Evolutionary conservation across 2,797 vertebrate genomes (phyloP).

Genomic region (Rhynchonycteris naso): DNA sequence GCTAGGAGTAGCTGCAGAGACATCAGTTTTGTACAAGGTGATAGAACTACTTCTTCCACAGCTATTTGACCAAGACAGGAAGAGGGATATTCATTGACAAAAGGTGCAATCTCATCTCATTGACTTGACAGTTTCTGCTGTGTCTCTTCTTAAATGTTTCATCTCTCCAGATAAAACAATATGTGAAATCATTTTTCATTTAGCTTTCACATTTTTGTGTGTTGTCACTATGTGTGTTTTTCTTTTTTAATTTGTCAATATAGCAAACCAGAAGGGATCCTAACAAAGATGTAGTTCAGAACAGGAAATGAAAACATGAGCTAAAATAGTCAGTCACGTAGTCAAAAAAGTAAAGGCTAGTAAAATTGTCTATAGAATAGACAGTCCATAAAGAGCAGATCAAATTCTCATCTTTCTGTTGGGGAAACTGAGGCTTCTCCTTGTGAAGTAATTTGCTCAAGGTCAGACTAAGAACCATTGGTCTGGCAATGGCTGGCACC

Average conservation of each 20-base stretch:
- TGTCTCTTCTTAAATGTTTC: neutral
- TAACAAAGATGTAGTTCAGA: conserved; percentile 18
- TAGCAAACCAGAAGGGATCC: neutral
- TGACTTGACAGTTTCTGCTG: conserved; percentile 22
- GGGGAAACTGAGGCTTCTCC: neutral
- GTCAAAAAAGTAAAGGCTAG: neutral
- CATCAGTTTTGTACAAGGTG: conserved; percentile 44
- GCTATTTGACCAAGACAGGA: conserved; percentile 62
- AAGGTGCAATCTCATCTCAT: conserved; percentile 54
- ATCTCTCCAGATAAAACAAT: conserved; percentile 25
- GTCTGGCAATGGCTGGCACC: neutral
- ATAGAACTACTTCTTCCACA: conserved; percentile 59
- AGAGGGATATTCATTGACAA: conserved; percentile 44
- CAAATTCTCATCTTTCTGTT: neutral
- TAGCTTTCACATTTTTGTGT: neutral
- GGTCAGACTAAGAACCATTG: neutral
- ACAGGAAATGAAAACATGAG: neutral
- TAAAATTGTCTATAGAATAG: neutral
- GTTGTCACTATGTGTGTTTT: neutral
- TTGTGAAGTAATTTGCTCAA: neutral
- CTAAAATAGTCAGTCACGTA: neutral
- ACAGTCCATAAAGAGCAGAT: neutral
- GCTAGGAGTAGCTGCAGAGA: neutral
- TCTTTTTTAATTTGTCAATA: neutral
- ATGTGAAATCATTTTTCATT: conserved; percentile 49